Base-by-base conservation (phyloP, 1,140 invertebrate genomes). In the Drosophila triauraria region DNA sequence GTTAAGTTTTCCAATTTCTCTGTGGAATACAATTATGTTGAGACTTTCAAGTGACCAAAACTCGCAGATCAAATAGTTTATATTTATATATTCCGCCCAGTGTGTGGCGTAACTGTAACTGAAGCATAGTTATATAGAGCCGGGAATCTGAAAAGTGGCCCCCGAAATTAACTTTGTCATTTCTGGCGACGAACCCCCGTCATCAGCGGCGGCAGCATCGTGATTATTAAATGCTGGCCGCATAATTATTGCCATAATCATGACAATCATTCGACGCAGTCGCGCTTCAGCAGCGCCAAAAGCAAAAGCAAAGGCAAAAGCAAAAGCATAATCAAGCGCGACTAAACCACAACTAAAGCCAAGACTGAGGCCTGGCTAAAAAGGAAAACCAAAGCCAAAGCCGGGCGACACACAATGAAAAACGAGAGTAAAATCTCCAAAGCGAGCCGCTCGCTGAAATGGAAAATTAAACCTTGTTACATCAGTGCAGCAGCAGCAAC, bases 381-480 rank as follows among this genome's bases (percentile, higher is more conserved):
- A 81, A 71, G 56, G 58, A 76, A 70, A 64, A 75, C 59, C 47
- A 72, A 72, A 70, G 48, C 53, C 32, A 57, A 79, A 81, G 75
- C 56, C 64, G 35, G 77, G 65, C 64, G 63, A 80, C 87, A 78
- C 82, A 82, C 82, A 74, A 82, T 80, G 84, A 91, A 91, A 91
- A 91, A 91, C 88, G 88, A 91, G 88, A 91, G 88, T 91, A 83
- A 91, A 90, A 77, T 88, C 75, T 76, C 75, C 79, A 80, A 87
- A 87, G 84, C 84, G 50, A 91, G 87, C 78, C 78, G 75, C 65
- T 86, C 88, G 82, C 85, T 91, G 88, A 91, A 91, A 91, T 91
- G 88, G 88, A 91, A 91, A 91, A 91, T 91, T 91, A 91, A 91
- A 91, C 83, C 83, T 85, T 82, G 88, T 91, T 91, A 88, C 88